phyloP scores from a whole-genome alignment of 2,888 invertebrate species.

The Criorhina ranunculi region DNA sequence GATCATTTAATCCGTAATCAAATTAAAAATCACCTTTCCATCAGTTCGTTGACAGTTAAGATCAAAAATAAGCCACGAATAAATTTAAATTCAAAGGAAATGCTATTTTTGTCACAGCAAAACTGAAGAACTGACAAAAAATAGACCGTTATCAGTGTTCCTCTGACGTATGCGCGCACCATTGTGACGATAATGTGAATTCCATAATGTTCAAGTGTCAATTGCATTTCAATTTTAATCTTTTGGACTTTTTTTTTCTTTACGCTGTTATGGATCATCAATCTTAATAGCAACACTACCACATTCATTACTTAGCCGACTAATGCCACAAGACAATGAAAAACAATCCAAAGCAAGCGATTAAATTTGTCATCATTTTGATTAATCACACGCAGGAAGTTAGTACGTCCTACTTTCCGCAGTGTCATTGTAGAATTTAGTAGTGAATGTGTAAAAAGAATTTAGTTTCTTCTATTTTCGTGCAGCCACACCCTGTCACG shows the following conservation, averaged over 20 bases:
- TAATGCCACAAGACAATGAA: constrained; percentile 40
- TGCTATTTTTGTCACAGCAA: background rate
- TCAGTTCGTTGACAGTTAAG: background rate
- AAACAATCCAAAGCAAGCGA: constrained; percentile 30
- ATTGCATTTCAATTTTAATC: constrained; percentile 9
- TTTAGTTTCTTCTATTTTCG: background rate
- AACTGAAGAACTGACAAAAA: constrained; percentile 1
- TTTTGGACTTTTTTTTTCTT: background rate
- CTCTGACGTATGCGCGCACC: constrained; percentile 27
- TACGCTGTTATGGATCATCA: constrained; percentile 11
- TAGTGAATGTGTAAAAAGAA: background rate
- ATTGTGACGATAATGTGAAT: background rate
- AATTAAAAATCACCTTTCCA: too few species aligned
- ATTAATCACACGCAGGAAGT: constrained; percentile 39
- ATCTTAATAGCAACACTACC: constrained; percentile 24
- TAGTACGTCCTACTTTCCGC: background rate
- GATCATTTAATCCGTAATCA: too few species aligned
- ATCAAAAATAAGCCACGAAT: background rate
- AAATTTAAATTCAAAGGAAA: constrained; percentile 5
- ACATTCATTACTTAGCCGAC: constrained; percentile 35
- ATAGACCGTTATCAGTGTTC: background rate
- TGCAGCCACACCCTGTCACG: constrained; percentile 3
- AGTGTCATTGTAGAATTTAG: background rate
- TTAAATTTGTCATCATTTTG: constrained; percentile 49
- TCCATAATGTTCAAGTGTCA: constrained; percentile 5